Base-by-base conservation (phyloP, 2,888 invertebrate genomes). In the Deilephila porcellus region DNA sequence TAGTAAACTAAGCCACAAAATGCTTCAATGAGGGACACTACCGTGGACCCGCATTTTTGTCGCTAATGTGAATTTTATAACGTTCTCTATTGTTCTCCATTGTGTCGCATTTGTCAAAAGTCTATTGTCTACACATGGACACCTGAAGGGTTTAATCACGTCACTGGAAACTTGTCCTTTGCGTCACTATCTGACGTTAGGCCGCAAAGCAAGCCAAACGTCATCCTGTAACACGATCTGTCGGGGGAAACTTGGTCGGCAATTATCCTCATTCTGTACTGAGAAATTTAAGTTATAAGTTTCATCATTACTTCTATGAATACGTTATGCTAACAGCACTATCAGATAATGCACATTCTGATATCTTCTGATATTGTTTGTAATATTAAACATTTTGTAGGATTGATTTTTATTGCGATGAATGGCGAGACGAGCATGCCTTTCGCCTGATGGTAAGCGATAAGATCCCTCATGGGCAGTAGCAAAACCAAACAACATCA, bases 191-290 rank as follows among this genome's bases (percentile, higher is more conserved):
- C 17, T 64, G 37, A 64, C 64, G 64, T 37, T 20, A n/a, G n/a
- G 20, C 64, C 37, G 37, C 37, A 64, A 34, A 64, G 17, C 56
- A 5, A 1, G 56, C n/a, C n/a, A 19, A n/a, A n/a, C 63, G 37
- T 64, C 63, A 37, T 64, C 63, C 32, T n/a, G 34, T 34, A 63
- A 67, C 45, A 11, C 45, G 45, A 67, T 45, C 45, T 56, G 17
- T 17, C 17, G 32, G 64, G 64, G 62, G 37, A 17, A 52, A 45
- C 20, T 67, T 67, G 20, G 45, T 37, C 19, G 34, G 20, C 45
- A 67, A 52, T 67, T 64, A 52, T 67, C 67, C 67, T 67, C 3
- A 45, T 67, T 45, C 52, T 25, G 4, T 67, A 52, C 67, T 67
- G 45, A 14, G 67, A 67, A 67, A 67, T 52, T 19, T 52, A 37